A percentile compares a stretch with the other conserved stretches of the same genome.
These are phyloP conservation scores for Setophaga coronata DNA, from an alignment of 2,113 vertebrate genomes.

Conservation along the genomic window DNA sequence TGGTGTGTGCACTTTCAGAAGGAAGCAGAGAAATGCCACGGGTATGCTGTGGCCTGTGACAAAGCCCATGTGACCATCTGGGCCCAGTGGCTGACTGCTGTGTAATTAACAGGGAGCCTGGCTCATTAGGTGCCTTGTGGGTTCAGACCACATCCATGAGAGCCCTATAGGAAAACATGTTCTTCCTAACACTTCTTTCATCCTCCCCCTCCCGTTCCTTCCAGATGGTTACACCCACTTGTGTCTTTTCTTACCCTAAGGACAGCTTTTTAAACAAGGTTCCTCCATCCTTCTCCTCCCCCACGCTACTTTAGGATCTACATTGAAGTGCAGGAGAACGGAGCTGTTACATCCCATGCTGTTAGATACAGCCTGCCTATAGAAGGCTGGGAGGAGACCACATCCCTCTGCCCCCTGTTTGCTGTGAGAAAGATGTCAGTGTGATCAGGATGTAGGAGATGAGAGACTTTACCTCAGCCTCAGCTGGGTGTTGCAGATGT, in stretches of 20 bases:
- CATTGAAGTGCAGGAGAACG: background rate
- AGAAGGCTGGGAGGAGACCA: background rate
- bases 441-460: background rate
- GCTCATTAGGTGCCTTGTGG: constrained; percentile 1
- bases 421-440: background rate
- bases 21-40: background rate
- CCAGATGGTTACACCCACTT: constrained; percentile 66
- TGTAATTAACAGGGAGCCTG: constrained; percentile 1
- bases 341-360: background rate
- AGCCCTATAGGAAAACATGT: constrained; percentile 51
- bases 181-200: constrained; percentile 56
- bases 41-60: background rate
- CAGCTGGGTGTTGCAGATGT: background rate
- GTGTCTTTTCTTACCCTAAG: constrained; percentile 66
- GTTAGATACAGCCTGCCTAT: background rate
- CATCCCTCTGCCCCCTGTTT: background rate
- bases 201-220: constrained; percentile 56
- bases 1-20: background rate
- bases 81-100: background rate
- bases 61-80: background rate
- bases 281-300: constrained; percentile 24
- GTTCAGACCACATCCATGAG: background rate
- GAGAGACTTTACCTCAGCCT: background rate
- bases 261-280: constrained; percentile 53
- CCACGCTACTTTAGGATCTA: background rate